These are phyloP conservation scores for Periophthalmus magnuspinnatus DNA, from an alignment of 2,797 vertebrate species.

Conservation along the genomic window DNA sequence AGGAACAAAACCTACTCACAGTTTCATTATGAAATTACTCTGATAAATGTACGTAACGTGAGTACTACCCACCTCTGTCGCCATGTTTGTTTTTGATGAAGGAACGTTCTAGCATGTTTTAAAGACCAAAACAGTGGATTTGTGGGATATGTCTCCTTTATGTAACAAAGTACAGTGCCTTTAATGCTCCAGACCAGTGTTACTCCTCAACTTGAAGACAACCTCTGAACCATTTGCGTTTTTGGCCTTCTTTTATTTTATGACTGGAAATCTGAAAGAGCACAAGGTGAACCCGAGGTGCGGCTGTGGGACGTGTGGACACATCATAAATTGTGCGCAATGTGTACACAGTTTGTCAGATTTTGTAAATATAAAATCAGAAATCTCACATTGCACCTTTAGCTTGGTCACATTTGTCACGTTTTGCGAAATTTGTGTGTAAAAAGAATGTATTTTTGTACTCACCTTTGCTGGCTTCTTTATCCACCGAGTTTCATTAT, in stretches of 20 bases:
- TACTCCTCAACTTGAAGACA: conserved; percentile 70
- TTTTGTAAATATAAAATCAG: conserved; percentile 70
- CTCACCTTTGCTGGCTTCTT: conserved; percentile 51
- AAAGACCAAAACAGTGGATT: neutral
- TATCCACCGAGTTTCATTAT: conserved; percentile 53
- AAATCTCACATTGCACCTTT: conserved; percentile 73
- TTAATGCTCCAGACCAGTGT: conserved; percentile 44
- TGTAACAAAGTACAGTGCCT: conserved; percentile 29
- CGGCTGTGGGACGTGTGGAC: conserved; percentile 42
- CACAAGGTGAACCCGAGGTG: conserved; percentile 47
- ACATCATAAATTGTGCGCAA: conserved; percentile 52
- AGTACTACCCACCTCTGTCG: neutral
- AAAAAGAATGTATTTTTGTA: conserved; percentile 54
- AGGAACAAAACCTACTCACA: too few relatives aligned
- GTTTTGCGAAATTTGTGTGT: conserved; percentile 65
- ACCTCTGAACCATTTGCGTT: conserved; percentile 48
- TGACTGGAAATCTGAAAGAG: conserved; percentile 70
- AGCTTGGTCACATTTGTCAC: conserved; percentile 72
- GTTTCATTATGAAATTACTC: too few relatives aligned
- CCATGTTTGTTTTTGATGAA: neutral
- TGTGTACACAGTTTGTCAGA: conserved; percentile 48
- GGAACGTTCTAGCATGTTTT: neutral
- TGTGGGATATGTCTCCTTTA: neutral
- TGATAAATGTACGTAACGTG: too few relatives aligned
- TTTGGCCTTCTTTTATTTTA: conserved; percentile 58